A percentile compares a stretch with the other conserved stretches of the same genome.
phyloP scores from a whole-genome alignment of 2,888 invertebrate genomes.

The Carpatolechia fugitivella region DNA sequence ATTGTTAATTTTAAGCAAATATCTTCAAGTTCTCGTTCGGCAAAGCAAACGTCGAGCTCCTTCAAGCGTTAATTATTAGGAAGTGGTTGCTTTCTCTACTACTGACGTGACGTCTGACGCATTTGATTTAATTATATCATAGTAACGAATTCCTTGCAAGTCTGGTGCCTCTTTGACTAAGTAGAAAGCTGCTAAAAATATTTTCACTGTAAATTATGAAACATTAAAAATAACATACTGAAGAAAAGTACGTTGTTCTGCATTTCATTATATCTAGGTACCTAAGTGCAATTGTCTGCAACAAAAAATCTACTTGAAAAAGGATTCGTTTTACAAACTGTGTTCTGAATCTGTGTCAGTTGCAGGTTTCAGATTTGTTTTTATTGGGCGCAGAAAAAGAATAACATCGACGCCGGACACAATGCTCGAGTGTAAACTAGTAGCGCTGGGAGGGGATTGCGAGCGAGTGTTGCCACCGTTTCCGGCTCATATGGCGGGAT shows the following conservation, averaged over 20 bases:
- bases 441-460: constrained; percentile 33
- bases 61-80: constrained; percentile 11
- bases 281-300: neutral
- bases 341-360: constrained; percentile 5
- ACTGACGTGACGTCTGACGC: constrained; percentile 1
- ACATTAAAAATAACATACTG: no score
- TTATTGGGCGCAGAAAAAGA: constrained; percentile 25
- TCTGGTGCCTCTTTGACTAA: neutral
- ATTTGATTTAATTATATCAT: neutral
- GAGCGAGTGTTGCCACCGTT: constrained; percentile 42
- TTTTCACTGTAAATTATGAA: no score
- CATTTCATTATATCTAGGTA: no score
- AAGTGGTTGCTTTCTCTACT: constrained; percentile 8
- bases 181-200: no score
- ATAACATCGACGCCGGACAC: constrained; percentile 28
- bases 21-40: neutral
- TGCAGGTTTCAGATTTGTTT: constrained; percentile 1
- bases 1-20: constrained; percentile 2
- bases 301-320: neutral
- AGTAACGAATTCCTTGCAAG: neutral
- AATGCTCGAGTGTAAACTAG: constrained; percentile 33
- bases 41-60: constrained; percentile 5
- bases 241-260: no score
- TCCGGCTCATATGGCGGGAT: constrained; percentile 50
- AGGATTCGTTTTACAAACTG: neutral